Percentiles rank a stretch among this genome's conserved stretches.
phyloP scores from a whole-genome alignment of 2,113 vertebrate genomes.

The Brachyistius frenatus region DNA sequence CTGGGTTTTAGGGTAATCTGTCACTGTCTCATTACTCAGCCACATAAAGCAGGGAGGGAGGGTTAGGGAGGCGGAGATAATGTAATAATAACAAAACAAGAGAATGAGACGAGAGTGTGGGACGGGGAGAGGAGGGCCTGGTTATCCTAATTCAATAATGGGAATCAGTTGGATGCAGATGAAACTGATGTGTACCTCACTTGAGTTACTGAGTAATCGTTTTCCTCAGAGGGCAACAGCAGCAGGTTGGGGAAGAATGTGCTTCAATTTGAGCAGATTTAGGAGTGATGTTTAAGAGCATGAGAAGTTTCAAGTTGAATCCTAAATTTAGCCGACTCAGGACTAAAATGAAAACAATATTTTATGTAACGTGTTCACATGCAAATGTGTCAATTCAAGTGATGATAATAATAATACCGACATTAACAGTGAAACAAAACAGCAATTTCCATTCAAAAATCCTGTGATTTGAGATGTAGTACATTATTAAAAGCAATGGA shows the following conservation, averaged over 20 bases:
- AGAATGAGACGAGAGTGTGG: conserved; percentile 30
- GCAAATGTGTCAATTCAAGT: background rate
- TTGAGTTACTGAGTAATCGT: conserved; percentile 27
- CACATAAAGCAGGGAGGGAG: conserved; percentile 52
- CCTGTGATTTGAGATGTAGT: no score
- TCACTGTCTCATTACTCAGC: conserved; percentile 76
- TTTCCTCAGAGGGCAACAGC: conserved; percentile 16
- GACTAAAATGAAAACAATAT: background rate
- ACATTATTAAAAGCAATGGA: no score
- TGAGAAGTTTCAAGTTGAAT: background rate
- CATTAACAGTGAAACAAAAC: no score
- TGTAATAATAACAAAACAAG: conserved; percentile 52
- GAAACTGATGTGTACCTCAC: conserved; percentile 44
- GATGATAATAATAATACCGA: background rate
- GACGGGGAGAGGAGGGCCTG: conserved; percentile 35
- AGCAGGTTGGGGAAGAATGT: background rate
- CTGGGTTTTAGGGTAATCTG: conserved; percentile 65
- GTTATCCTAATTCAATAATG: conserved; percentile 70
- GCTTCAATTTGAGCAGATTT: background rate
- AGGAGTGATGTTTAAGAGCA: background rate
- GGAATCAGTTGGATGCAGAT: conserved; percentile 55
- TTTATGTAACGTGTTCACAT: background rate
- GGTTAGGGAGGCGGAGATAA: conserved; percentile 59
- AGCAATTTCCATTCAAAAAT: no score
- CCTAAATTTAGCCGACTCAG: background rate